Evolutionary conservation across 2,888 invertebrate species (phyloP), one percentile per base, ranked within the genome.

Genomic region (Mythimna impura): DNA sequence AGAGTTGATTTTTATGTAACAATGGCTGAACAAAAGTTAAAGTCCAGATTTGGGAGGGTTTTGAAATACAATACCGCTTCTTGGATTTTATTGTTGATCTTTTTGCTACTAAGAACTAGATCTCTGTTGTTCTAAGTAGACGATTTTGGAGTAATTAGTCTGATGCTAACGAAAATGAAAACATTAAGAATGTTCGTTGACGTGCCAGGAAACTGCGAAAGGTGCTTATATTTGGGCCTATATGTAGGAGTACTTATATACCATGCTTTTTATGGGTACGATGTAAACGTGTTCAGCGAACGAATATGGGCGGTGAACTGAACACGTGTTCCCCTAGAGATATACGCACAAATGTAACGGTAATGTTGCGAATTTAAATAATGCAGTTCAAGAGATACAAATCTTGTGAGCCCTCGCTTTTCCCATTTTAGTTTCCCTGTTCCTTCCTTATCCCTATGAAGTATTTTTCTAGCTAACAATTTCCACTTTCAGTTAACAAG

Each of bases 1-100:
- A 14, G 65, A 76, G 76, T 74, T 63, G 68, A 62, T 77, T 76
- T 77, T 77, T 71, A 77, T 76, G 40, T 82, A 57, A 66, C 68
- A 60, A 66, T 63, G 57, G 30, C 34, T 69, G 36, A 74, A 81
- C 58, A 66, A 73, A 70, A 50, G 55, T 66, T 55, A 76, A 80
- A 72, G 62, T 58, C 9, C 3, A 58, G 25, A 70, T 73, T 72
- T 60, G 25, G 60, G 8, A 69, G 10, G n/a, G 52, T 66, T 69
- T 69, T 58, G 34, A 55, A 71, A 68, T 73, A 70, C 43, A 47
- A 63, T 36, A 43, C 14, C 0, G 30, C 12, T 55, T 74, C 17
- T 65, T 34, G 34, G 6, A 30, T 40, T 72, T 60, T 17, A 3
- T 52, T 34, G 22, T 36, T 61, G 40, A 10, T 43, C 58, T 22